These are phyloP conservation scores for Chalcosyrphus nemorum DNA, from an alignment of 2,888 invertebrate species.

Conservation along the genomic window DNA sequence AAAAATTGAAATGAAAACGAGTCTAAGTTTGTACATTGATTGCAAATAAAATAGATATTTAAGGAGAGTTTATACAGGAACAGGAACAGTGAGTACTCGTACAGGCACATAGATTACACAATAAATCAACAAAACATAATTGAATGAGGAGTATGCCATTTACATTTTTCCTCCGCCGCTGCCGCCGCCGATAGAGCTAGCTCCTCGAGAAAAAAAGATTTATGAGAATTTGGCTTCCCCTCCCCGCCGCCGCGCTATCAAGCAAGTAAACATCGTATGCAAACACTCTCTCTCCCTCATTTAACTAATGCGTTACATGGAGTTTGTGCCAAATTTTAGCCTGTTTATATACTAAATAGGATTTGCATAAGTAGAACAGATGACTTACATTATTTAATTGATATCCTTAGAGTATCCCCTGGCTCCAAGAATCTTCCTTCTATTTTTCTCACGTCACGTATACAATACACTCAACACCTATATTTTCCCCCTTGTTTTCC, in stretches of 20 bases:
- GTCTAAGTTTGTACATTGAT: slow-evolving; percentile 44
- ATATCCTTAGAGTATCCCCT: slow-evolving; percentile 60
- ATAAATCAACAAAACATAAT: slow-evolving; percentile 65
- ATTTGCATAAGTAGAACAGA: slow-evolving; percentile 61
- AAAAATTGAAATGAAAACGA: slow-evolving; percentile 1
- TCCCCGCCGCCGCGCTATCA: too few relatives aligned
- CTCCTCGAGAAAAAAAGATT: background rate
- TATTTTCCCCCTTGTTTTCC: background rate
- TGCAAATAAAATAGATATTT: slow-evolving; percentile 49
- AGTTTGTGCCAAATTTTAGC: slow-evolving; percentile 20
- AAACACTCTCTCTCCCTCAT: slow-evolving; percentile 61
- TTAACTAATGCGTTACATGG: slow-evolving; percentile 62
- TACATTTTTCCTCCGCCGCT: slow-evolving; percentile 12
- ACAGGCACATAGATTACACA: background rate
- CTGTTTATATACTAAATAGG: slow-evolving; percentile 7
- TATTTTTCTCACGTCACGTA: slow-evolving; percentile 11
- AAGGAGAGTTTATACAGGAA: slow-evolving; percentile 13
- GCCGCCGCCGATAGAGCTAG: too few relatives aligned
- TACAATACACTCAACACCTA: background rate
- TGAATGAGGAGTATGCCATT: slow-evolving; percentile 55
- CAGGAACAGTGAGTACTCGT: too few relatives aligned
- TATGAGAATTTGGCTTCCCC: slow-evolving; percentile 10
- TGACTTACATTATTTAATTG: slow-evolving; percentile 69
- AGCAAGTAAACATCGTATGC: slow-evolving; percentile 34
- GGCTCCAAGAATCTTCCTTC: background rate